phyloP scores from a whole-genome alignment of 1,140 invertebrate species.

The Meloidogyne floridensis region DNA sequence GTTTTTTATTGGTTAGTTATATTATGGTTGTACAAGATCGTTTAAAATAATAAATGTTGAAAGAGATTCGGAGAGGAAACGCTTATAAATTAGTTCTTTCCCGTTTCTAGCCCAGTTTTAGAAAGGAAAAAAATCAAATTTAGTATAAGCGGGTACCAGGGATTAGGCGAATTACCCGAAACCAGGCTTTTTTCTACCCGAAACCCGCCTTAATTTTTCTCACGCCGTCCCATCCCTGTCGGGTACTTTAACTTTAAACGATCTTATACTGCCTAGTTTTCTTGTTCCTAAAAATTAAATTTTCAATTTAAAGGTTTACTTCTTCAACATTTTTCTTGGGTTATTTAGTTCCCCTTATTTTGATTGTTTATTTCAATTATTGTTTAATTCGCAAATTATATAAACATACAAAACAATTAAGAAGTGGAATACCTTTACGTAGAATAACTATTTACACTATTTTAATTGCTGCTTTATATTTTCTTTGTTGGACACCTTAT shows the following conservation, averaged over 20 bases:
- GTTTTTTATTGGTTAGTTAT: conserved; percentile 59
- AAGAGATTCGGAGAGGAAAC: no score
- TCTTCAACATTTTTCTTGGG: conserved; percentile 55
- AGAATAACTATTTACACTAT: conserved; percentile 59
- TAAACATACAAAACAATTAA: conserved; percentile 55
- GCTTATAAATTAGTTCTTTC: no score
- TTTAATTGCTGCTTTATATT: conserved; percentile 61
- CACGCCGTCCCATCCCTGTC: no score
- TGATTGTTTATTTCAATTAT: conserved; percentile 61
- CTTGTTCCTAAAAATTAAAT: conserved; percentile 35
- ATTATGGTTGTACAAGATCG: no score
- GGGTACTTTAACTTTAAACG: no score
- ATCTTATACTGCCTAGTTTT: conserved; percentile 54
- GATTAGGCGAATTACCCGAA: no score
- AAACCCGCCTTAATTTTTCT: no score
- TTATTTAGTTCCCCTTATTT: conserved; percentile 53
- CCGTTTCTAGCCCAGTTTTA: no score
- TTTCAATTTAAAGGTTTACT: conserved; percentile 17
- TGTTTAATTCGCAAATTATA: conserved; percentile 58
- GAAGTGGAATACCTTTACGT: conserved; percentile 56
- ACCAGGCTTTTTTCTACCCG: no score
- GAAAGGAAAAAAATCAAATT: no score
- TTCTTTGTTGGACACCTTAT: conserved; percentile 65
- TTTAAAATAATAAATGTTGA: no score
- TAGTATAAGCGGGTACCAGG: no score